A percentile compares a stretch with the other conserved stretches of the same genome.
phyloP scores from a whole-genome alignment of 2,113 vertebrate species.

The Notechis scutatus region DNA sequence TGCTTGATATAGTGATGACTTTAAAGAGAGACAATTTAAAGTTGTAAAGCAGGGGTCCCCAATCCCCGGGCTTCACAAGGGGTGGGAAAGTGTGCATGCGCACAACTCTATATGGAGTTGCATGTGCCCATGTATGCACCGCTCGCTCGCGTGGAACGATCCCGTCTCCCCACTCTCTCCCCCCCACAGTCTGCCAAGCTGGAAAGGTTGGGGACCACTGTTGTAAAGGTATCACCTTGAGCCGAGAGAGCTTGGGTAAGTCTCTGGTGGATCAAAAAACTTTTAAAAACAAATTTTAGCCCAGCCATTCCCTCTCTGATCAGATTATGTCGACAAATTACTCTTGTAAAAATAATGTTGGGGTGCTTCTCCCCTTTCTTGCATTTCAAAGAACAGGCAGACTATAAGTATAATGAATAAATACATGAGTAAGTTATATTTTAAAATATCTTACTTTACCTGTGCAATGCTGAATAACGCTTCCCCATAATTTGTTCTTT shows the following conservation, averaged over 20 bases:
- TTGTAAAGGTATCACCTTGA: neutral
- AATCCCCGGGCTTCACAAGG: neutral
- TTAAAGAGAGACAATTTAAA: neutral
- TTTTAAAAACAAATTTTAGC: neutral
- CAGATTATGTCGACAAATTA: neutral
- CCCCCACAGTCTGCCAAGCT: neutral
- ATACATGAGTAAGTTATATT: neutral
- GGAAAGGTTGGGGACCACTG: neutral
- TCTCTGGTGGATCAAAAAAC: neutral
- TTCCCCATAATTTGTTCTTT: conserved; percentile 70
- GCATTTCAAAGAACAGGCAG: neutral
- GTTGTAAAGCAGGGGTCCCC: neutral
- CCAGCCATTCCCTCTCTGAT: neutral
- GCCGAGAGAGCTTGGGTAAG: neutral
- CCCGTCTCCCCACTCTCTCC: too few relatives aligned
- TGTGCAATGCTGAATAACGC: conserved; percentile 75
- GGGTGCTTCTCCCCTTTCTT: neutral
- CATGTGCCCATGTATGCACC: neutral
- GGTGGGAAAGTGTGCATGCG: neutral
- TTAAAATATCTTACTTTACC: conserved; percentile 54
- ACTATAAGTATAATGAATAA: neutral
- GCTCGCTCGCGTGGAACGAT: neutral
- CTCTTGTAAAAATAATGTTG: neutral
- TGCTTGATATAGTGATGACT: neutral
- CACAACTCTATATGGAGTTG: neutral